phyloP scores from a whole-genome alignment of 2,113 vertebrate species.

The Pitta sordida region DNA sequence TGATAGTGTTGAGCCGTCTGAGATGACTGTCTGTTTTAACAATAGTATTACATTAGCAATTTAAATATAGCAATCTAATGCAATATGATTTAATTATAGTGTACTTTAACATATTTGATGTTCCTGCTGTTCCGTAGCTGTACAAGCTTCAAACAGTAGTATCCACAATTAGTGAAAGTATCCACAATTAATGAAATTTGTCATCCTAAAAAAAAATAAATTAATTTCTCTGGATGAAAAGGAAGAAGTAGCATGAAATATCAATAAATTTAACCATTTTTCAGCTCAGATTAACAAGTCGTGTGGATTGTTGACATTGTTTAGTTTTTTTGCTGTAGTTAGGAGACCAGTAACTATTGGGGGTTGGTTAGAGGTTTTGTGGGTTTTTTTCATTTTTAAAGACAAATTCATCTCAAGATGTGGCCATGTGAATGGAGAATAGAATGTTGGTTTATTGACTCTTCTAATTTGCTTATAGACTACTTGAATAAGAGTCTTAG shows the following conservation, averaged over 20 bases:
- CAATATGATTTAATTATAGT: not conserved
- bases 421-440: not conserved
- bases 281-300: not conserved
- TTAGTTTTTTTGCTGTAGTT: not conserved
- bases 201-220: not conserved
- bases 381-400: not conserved
- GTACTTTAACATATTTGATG: not conserved
- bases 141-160: not conserved
- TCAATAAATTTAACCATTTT: not conserved
- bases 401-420: not conserved
- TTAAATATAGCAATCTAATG: not conserved
- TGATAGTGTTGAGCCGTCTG: not conserved
- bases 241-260: not conserved
- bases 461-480: not conserved
- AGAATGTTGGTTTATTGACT: not conserved
- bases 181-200: not conserved
- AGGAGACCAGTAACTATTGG: not conserved
- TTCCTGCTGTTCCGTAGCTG: not conserved
- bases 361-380: too few relatives aligned
- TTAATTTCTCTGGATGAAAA: not conserved
- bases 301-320: not conserved
- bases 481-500: not conserved
- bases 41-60: not conserved
- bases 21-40: not conserved
- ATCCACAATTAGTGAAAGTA: not conserved